Conservation (phyloP, 2,888 invertebrate genomes). For the Bibio marci region DNA sequence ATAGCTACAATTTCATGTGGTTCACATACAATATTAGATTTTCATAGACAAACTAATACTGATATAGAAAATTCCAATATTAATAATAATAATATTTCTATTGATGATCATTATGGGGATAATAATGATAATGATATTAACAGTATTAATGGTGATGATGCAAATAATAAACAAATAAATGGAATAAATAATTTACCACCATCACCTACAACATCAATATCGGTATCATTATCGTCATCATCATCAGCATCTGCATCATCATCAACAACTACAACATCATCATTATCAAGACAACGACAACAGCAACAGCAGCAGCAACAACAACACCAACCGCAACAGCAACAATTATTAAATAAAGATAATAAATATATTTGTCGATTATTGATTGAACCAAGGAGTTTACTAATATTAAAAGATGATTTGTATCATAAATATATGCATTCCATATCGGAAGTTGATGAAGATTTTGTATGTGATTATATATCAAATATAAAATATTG, state of each 20-base stretch:
- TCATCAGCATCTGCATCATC: too few species aligned
- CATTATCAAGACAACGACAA: neutral
- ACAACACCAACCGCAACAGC: neutral
- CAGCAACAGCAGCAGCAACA: neutral
- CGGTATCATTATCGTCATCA: neutral
- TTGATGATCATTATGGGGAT: neutral
- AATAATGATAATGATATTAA: neutral
- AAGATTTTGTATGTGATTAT: constrained; percentile 43
- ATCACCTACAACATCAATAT: neutral
- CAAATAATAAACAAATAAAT: too few species aligned
- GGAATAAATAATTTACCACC: too few species aligned
- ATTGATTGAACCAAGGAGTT: constrained; percentile 71
- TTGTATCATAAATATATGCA: constrained; percentile 76
- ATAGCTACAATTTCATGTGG: constrained; percentile 87
- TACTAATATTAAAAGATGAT: constrained; percentile 66
- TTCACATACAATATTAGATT: constrained; percentile 79
- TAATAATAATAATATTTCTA: constrained; percentile 6
- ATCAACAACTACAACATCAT: neutral
- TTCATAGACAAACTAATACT: constrained; percentile 39
- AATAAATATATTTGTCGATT: constrained; percentile 23
- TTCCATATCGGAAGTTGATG: constrained; percentile 55
- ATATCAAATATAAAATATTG: constrained; percentile 49
- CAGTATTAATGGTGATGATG: neutral
- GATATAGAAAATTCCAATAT: constrained; percentile 20
- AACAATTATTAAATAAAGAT: constrained; percentile 10